Percentiles rank a stretch among this genome's conserved stretches.
Conservation (phyloP, 92 coral and sea anemone genomes). For the Palythoa grandiflora region DNA sequence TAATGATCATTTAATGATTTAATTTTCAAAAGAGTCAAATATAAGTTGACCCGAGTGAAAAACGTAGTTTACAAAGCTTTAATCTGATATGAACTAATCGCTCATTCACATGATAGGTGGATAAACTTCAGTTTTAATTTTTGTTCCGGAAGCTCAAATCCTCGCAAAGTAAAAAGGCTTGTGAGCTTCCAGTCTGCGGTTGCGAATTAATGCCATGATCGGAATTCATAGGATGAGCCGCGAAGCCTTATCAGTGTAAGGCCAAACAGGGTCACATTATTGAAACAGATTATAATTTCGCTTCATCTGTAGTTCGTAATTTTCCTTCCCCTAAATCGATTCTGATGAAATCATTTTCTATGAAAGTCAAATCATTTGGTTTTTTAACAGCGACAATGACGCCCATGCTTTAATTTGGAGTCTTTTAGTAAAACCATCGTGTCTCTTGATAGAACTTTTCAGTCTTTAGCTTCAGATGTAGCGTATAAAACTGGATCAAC, state of each 20-base stretch:
- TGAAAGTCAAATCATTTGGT: not conserved
- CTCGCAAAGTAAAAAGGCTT: not conserved
- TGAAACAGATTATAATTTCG: not conserved
- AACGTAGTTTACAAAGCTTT: not conserved
- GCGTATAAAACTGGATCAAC: not conserved
- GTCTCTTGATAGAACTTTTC: too few species aligned
- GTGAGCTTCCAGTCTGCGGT: not conserved
- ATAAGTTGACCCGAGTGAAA: not conserved
- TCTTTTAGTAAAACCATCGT: not conserved
- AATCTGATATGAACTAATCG: not conserved
- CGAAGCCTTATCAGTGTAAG: constrained; percentile 4
- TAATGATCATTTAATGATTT: not conserved
- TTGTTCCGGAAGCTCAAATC: constrained; percentile 24
- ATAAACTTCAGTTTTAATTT: not conserved
- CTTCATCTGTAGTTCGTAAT: not conserved
- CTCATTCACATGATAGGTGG: not conserved
- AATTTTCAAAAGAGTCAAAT: not conserved
- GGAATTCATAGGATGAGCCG: constrained; percentile 42
- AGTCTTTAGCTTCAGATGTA: not conserved
- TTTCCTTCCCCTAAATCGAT: not conserved
- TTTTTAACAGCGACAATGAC: not conserved
- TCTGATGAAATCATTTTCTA: not conserved
- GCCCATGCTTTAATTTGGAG: not conserved
- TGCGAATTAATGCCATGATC: constrained; percentile 13
- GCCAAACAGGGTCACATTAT: not conserved